Evolutionary conservation across 2,113 vertebrate species (phyloP), one percentile per base, ranked within the genome.

Genomic region (Ailurus styani): DNA sequence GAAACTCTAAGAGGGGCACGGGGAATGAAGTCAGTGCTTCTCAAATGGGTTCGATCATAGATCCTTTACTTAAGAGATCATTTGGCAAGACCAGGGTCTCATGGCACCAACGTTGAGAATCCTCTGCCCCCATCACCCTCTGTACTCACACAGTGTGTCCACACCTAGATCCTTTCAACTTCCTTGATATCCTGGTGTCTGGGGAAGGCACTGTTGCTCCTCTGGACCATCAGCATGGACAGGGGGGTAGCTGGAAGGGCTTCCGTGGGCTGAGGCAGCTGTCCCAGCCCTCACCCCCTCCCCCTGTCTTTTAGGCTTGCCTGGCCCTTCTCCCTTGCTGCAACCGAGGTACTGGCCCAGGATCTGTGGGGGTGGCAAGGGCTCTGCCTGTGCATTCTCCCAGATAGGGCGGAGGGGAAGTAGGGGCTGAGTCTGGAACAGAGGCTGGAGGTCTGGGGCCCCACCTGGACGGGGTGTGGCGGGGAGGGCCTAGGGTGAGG

Each of bases 251-350:
- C 45, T 3, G 2, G n/a, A 27, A 75, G 54, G 27, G 60, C 6
- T 78, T 27, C 1, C 21, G 47, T 45, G 86, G 25, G 25, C 34
- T 27, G 11, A 9, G 34, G 45, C 1, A 1, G 50, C 34, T 1
- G 0, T 34, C 87, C 37, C 17, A 50, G 81, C 70, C 18, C 73
- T 94, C 72, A 50, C 21, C 73, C 23, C 15, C 2, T 0, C 81
- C 55, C 8, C 89, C 95, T 98, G 21, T 98, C 97, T 98, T 92
- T 93, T 98, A 99, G 99, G 98, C 99, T 78, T 99, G 99, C 96
- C 98, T 99, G 93, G 99, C 99, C 25, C 98, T 99, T 96, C 99
- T 99, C 57, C 99, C 99, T 12, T 99, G 99, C 98, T 99, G 99
- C 15, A 98, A 96, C 64, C 98, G 88, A 99, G 99, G 99, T 99